Evolutionary conservation across 2,888 invertebrate species (phyloP), one percentile per base, ranked within the genome.

Genomic region (Mycalesis mineus): DNA sequence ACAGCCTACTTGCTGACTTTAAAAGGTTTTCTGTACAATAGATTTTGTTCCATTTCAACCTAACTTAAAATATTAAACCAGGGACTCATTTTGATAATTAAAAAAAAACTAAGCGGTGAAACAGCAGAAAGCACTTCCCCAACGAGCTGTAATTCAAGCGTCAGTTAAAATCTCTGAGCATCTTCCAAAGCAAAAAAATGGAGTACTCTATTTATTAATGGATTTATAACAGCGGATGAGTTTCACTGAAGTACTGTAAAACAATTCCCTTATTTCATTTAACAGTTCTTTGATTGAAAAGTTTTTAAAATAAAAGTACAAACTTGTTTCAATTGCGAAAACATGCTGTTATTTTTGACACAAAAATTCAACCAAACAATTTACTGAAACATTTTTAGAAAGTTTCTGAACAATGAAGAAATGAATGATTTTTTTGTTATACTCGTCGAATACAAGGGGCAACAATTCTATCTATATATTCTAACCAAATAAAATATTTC

Each of bases 151-250:
- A 29, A 41, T 9, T 41, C 15, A 13, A 49, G 22, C 44, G 54
- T 42, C 44, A 29, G 42, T 53, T 49, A 13, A 17, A 37, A 33
- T 39, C 49, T 54, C 48, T 54, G 17, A 49, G 44, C 31, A 44
- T 33, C 37, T 4, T 13, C 37, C 36, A 11, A 13, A 14, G 15
- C 17, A 57, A 55, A 55, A 22, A 22, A 55, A 59, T 40, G 13
- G 39, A 22, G 55, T 45, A 45, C 50, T 14, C 42, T 49, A 58
- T 59, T 59, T 55, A 59, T 51, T 59, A 59, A 59, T 51, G 41
- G 51, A 55, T 22, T 49, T 39, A 47, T 51, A 58, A 39, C 40
- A 44, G 13, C 11, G 33, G 51, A 47, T 51, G 40, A 40, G 45
- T 51, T 55, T 51, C 36, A 44, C 31, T 48, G 7, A 47, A 47